These are phyloP conservation scores for Plecotus auritus DNA, from an alignment of 2,113 vertebrate genomes.

Conservation along the genomic window DNA sequence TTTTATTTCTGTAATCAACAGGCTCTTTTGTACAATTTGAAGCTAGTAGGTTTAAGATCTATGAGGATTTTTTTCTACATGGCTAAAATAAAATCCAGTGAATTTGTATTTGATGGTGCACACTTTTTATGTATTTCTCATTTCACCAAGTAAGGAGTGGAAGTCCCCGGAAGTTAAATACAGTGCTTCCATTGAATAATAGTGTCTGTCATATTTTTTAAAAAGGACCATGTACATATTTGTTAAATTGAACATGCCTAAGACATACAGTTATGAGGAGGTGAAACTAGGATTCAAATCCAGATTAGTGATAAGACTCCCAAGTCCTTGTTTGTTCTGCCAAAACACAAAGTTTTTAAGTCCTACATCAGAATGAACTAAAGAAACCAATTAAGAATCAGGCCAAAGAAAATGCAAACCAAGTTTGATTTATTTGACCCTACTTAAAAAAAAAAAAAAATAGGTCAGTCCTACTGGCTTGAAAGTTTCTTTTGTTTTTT, in stretches of 20 bases:
- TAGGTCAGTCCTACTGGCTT: not conserved
- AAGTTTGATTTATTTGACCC: slow-evolving; percentile 21
- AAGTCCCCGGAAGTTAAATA: not conserved
- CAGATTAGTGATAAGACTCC: not conserved
- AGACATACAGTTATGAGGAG: not conserved
- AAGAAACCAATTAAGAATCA: not conserved
- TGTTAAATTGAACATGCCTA: not conserved
- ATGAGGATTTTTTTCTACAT: not conserved
- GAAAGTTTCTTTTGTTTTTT: not conserved
- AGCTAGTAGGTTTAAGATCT: not conserved
- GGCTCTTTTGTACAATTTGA: not conserved
- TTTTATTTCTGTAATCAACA: not conserved
- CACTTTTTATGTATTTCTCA: not conserved
- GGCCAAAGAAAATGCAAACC: slow-evolving; percentile 10
- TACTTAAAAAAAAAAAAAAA: not conserved
- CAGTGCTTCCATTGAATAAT: not conserved
- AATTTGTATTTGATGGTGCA: not conserved
- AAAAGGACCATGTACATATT: not conserved
- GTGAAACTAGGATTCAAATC: not conserved
- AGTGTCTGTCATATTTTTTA: not conserved
- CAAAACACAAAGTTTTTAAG: not conserved
- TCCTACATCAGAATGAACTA: not conserved
- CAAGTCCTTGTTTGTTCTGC: not conserved
- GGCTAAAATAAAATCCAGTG: not conserved
- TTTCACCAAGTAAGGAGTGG: not conserved